Conservation (phyloP, 2,797 vertebrate species). For the Thamnophis elegans region DNA sequence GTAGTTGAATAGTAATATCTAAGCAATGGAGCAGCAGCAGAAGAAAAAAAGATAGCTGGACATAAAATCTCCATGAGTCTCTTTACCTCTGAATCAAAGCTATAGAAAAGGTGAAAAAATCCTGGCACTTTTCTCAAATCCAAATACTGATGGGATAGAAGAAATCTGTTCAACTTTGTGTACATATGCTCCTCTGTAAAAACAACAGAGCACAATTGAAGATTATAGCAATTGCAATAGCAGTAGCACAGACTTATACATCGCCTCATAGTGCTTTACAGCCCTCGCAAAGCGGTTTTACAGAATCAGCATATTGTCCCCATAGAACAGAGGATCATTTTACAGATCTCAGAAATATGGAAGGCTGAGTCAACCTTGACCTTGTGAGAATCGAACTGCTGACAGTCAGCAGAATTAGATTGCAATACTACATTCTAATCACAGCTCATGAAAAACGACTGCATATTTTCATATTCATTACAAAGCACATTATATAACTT, state of each 20-base stretch:
- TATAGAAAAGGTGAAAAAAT: slow-evolving; percentile 93
- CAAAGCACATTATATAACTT: background rate
- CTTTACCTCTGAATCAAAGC: slow-evolving; percentile 88
- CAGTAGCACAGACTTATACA: too few relatives aligned
- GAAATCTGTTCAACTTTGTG: slow-evolving; percentile 84
- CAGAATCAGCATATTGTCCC: too few relatives aligned
- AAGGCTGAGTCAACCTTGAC: too few relatives aligned
- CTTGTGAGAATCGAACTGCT: too few relatives aligned
- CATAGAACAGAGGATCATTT: too few relatives aligned
- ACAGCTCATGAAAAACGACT: background rate
- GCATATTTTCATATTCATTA: background rate
- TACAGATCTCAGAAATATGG: too few relatives aligned
- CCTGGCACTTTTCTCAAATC: slow-evolving; percentile 87
- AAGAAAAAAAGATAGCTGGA: background rate
- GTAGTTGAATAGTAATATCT: background rate
- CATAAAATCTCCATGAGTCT: background rate
- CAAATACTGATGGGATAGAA: slow-evolving; percentile 88
- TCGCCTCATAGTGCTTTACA: too few relatives aligned
- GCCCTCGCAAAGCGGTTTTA: too few relatives aligned
- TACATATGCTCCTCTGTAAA: slow-evolving; percentile 94
- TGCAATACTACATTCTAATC: too few relatives aligned
- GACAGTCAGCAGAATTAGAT: too few relatives aligned
- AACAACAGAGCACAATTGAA: background rate
- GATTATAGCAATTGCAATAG: background rate
- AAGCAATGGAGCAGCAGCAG: background rate